Evolutionary conservation across 2,113 vertebrate species (phyloP), one percentile per base, ranked within the genome.

Genomic region (Cyprinodon variegatus): DNA sequence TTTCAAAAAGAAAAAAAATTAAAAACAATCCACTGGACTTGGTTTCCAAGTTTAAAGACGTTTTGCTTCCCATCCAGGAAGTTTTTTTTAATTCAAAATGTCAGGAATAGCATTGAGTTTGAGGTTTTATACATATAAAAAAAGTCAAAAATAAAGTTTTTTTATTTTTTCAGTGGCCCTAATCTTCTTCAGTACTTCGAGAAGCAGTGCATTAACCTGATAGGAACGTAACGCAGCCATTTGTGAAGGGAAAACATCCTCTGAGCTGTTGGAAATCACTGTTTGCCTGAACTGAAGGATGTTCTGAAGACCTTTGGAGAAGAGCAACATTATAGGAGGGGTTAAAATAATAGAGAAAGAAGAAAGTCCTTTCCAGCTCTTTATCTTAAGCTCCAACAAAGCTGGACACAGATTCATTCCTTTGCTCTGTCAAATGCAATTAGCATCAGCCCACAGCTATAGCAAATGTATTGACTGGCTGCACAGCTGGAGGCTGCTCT

Each of bases 401-500:
- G 89, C 89, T 72, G 82, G 88, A 90, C 87, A 89, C 86, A 92
- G 84, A 91, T 92, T 88, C 88, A 89, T 91, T 90, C 87, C 88
- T 91, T 87, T 90, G 88, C 90, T 91, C 86, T 89, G 90, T 92
- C 92, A 91, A 90, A 93, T 81, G 84, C 86, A 93, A 92, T 93
- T 92, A 93, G 84, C 79, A 61, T 72, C 90, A 90, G 89, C 90
- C 89, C 91, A 85, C 88, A 62, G 86, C 91, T 88, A 86, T 83
- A 78, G 84, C 87, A 91, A 89, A 91, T 90, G 88, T 85, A 92
- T 92, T 85, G 85, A 90, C 90, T 74, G 17, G 88, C 89, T 48
- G 77, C 84, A 13, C 88, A 29, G 89, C 82, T 63, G 82, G 85
- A 57, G 62, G 72, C 69, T 37, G 83, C 64, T 36, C 74, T 62